Conservation (phyloP, 2,113 vertebrate genomes). For the Xiphophorus couchianus region DNA sequence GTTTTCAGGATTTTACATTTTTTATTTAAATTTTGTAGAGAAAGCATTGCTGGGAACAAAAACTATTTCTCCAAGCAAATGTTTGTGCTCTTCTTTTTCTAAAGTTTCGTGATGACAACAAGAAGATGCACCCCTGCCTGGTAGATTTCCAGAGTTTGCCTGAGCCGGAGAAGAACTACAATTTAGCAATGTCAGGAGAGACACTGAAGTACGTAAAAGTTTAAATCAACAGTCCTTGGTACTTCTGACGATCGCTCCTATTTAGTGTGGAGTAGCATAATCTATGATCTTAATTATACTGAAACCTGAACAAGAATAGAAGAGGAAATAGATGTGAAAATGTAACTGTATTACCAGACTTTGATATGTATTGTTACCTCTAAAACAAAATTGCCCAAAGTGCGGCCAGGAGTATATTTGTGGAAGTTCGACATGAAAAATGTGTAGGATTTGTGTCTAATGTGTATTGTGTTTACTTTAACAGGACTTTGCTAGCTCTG, state of each 20-base stretch:
- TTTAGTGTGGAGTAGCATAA: neutral
- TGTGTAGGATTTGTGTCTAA: neutral
- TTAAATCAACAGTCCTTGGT: neutral
- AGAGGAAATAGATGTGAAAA: neutral
- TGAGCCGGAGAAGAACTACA: constrained; percentile 91
- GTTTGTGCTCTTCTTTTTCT: neutral
- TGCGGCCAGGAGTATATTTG: neutral
- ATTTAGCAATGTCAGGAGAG: constrained; percentile 93
- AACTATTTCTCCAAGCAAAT: neutral
- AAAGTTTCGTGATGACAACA: constrained; percentile 92
- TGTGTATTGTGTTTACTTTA: constrained; percentile 14
- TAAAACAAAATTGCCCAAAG: neutral
- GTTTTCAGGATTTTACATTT: neutral
- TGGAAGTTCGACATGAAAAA: neutral
- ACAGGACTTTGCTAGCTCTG: constrained; percentile 88
- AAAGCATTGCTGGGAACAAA: neutral
- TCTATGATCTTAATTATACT: neutral
- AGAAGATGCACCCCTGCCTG: constrained; percentile 90
- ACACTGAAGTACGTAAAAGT: constrained; percentile 86
- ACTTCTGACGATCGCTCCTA: neutral
- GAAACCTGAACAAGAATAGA: neutral
- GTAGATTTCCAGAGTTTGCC: constrained; percentile 89
- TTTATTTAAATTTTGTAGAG: neutral
- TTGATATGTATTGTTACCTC: neutral
- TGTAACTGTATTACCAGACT: neutral